These are phyloP conservation scores for Xenopus laevis DNA, from an alignment of 2,113 vertebrate species.

Conservation along the genomic window DNA sequence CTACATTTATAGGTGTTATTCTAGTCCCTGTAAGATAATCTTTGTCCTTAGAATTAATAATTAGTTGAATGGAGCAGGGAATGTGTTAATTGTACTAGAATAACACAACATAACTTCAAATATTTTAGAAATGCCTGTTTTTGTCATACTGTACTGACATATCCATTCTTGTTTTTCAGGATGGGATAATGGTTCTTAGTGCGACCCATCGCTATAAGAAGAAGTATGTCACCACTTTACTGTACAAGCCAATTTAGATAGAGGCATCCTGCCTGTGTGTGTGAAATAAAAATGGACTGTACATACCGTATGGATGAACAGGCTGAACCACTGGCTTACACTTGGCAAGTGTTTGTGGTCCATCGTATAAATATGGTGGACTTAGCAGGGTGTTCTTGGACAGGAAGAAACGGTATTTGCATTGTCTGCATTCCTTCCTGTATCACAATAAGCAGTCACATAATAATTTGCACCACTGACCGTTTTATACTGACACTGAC, in stretches of 20 bases:
- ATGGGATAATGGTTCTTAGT: constrained; percentile 95
- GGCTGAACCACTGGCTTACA: neutral
- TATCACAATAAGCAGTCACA: too few species aligned
- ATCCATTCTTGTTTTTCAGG: constrained; percentile 60
- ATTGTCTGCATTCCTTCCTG: too few species aligned
- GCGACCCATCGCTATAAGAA: constrained; percentile 97
- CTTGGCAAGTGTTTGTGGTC: neutral
- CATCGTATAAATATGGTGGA: neutral
- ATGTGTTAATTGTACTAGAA: too few species aligned
- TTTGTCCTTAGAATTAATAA: too few species aligned
- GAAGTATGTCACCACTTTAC: constrained; percentile 93
- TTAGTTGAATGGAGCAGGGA: too few species aligned
- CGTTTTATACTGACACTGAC: too few species aligned
- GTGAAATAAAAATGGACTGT: neutral
- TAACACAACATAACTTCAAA: too few species aligned
- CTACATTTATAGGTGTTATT: too few species aligned
- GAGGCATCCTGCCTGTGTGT: neutral
- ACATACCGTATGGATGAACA: neutral
- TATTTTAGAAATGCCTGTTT: too few species aligned
- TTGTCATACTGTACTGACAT: neutral
- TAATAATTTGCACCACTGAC: neutral
- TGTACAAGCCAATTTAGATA: constrained; percentile 67
- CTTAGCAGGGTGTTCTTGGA: too few species aligned
- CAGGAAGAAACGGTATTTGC: too few species aligned
- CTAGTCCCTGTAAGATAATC: too few species aligned